A percentile compares a stretch with the other conserved stretches of the same genome.
phyloP scores from a whole-genome alignment of 2,888 invertebrate species.

The Caenorhabditis zanzibari region DNA sequence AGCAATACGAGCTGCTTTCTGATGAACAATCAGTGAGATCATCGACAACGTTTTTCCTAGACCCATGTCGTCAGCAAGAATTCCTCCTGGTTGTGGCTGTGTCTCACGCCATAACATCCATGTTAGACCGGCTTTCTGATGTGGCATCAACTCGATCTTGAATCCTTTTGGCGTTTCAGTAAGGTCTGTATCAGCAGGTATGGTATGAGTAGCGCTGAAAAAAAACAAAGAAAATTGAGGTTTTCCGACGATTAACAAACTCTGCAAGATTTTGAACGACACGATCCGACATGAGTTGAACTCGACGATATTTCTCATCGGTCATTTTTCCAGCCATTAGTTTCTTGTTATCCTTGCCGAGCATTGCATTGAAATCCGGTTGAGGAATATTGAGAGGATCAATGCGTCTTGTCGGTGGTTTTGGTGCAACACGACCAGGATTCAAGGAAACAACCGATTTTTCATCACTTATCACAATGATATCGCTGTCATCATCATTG shows the following conservation, averaged over 20 bases:
- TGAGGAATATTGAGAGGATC: constrained; percentile 19
- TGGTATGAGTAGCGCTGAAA: constrained; percentile 69
- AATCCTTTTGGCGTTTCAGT: constrained; percentile 77
- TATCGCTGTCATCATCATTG: background rate
- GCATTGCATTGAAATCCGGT: constrained; percentile 41
- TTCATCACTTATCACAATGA: constrained; percentile 41
- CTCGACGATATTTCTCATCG: constrained; percentile 71
- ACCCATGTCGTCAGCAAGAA: constrained; percentile 87
- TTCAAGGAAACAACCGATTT: background rate
- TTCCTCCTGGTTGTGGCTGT: constrained; percentile 92
- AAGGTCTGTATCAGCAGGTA: constrained; percentile 69
- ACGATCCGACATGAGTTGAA: constrained; percentile 70
- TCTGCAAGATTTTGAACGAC: constrained; percentile 73
- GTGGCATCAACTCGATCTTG: constrained; percentile 78
- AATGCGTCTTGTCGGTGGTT: background rate
- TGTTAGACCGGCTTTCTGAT: constrained; percentile 87
- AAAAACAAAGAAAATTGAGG: too few relatives aligned
- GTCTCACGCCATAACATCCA: constrained; percentile 94
- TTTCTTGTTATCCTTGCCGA: constrained; percentile 71
- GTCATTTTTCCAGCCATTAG: constrained; percentile 83
- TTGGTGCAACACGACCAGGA: constrained; percentile 34
- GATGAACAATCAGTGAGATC: constrained; percentile 84
- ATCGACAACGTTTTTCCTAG: constrained; percentile 85
- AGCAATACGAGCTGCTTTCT: constrained; percentile 77
- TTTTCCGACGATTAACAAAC: constrained; percentile 40